Base-by-base conservation (phyloP, 2,888 invertebrate genomes). In the Peribatodes rhomboidaria region DNA sequence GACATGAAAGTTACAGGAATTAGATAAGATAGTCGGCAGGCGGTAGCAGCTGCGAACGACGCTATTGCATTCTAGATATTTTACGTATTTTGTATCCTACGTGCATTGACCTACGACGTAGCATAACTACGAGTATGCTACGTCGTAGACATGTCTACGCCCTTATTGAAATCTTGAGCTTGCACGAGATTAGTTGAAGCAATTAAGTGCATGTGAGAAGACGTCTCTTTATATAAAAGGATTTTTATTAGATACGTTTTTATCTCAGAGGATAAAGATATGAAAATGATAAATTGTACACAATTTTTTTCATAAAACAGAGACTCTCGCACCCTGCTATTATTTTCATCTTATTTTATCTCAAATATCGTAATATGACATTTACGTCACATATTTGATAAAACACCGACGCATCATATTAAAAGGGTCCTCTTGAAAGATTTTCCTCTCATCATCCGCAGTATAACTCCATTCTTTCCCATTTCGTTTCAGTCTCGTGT, bases 381-480 rank as follows among this genome's bases (percentile, higher is more conserved):
- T n/a, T 4, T 6, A 50, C 20, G 35, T 50, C 50, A 50, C 35
- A 35, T 20, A 13, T 18, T 9, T 18, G 20, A 50, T 20, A 50
- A 33, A 35, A 35, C 14, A 14, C 8, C 46, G 14, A 14, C 37
- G 4, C 47, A 31, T 54, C 22, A 37, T 39, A 54, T 42, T 46
- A 54, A 54, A 55, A 50, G 49, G 22, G 14, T 49, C 53, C 56
- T 63, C 61, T 18, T n/a, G 41, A 50, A 66, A 62, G 59, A 54
- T 60, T 65, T 60, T 64, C 65, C 41, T 58, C 53, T 61, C 61
- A 63, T 58, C 61, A 56, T 63, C 61, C 55, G 33, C 20, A 14
- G 37, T 58, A 39, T 65, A 52, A 39, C 59, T 59, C 50, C 55
- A 60, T 44, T 50, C 50, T 50, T 55, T 55, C 54, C 54, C 44